phyloP scores from a whole-genome alignment of 2,888 invertebrate species.

The Caenorhabditis sp. region DNA sequence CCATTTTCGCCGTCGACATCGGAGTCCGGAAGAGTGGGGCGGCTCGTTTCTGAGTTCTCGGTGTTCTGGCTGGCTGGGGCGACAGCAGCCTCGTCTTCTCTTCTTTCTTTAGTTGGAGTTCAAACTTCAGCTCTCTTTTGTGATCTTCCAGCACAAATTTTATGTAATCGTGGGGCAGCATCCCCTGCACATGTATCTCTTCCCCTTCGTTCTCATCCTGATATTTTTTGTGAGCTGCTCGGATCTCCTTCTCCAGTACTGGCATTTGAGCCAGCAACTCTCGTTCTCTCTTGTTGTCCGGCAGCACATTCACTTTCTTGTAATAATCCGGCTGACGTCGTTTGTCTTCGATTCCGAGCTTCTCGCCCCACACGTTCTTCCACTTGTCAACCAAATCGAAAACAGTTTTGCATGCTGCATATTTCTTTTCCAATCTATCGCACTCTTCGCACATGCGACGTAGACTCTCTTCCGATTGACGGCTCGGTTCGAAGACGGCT shows the following conservation, averaged over 20 bases:
- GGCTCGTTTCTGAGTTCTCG: slow-evolving; percentile 32
- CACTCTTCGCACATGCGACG: slow-evolving; percentile 29
- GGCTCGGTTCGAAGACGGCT: slow-evolving; percentile 31
- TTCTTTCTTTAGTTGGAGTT: slow-evolving; percentile 44
- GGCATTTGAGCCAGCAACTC: slow-evolving; percentile 27
- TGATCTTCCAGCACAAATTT: slow-evolving; percentile 39
- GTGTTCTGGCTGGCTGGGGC: slow-evolving; percentile 32
- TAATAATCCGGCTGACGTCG: slow-evolving; percentile 48
- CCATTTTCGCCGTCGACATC: slow-evolving; percentile 27
- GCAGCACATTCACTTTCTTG: slow-evolving; percentile 42
- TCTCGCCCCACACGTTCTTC: slow-evolving; percentile 43
- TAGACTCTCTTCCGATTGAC: slow-evolving; percentile 21
- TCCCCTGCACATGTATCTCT: slow-evolving; percentile 29
- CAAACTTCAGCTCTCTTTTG: slow-evolving; percentile 33
- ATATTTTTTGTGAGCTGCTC: slow-evolving; percentile 5
- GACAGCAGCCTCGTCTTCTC: slow-evolving; percentile 33
- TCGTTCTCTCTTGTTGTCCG: slow-evolving; percentile 50
- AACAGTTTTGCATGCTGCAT: slow-evolving; percentile 23
- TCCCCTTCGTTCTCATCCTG: slow-evolving; percentile 29
- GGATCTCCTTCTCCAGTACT: slow-evolving; percentile 29
- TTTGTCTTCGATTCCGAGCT: slow-evolving; percentile 42
- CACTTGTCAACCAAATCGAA: slow-evolving; percentile 51
- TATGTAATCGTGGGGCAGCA: slow-evolving; percentile 34
- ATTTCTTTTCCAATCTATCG: slow-evolving; percentile 27
- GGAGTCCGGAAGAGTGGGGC: slow-evolving; percentile 44